These are phyloP conservation scores for Synergus laeviventris DNA, from an alignment of 2,888 invertebrate genomes.

Conservation along the genomic window DNA sequence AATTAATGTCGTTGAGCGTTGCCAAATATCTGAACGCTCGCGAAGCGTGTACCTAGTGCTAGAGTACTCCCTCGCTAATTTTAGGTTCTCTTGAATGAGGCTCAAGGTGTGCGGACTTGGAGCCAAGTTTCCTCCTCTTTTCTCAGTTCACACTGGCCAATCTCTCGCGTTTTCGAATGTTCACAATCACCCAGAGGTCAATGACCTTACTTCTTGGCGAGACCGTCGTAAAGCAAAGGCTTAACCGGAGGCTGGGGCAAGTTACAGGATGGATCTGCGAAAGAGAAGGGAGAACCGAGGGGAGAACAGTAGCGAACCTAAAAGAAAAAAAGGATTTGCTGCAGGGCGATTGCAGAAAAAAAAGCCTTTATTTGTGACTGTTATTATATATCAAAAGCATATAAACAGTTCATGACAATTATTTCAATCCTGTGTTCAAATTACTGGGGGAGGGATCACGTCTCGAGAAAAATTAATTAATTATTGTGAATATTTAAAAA, in stretches of 20 bases:
- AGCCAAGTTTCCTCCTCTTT: slow-evolving; percentile 57
- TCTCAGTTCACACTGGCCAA: slow-evolving; percentile 52
- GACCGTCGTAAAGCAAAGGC: slow-evolving; percentile 43
- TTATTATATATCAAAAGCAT: no score
- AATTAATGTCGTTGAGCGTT: slow-evolving; percentile 33
- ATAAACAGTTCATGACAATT: no score
- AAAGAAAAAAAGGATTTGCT: background rate
- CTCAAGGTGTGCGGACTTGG: slow-evolving; percentile 52
- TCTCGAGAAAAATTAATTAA: no score
- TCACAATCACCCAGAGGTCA: slow-evolving; percentile 53
- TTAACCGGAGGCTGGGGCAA: slow-evolving; percentile 12
- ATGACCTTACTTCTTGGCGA: slow-evolving; percentile 46
- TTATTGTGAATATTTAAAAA: background rate
- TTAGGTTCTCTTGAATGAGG: slow-evolving; percentile 56
- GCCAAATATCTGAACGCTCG: slow-evolving; percentile 51
- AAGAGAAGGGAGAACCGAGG: slow-evolving; percentile 9
- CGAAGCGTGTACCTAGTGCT: slow-evolving; percentile 12
- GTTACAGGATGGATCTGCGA: slow-evolving; percentile 9
- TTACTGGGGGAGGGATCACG: no score
- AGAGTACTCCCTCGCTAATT: slow-evolving; percentile 53
- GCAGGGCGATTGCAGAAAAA: background rate
- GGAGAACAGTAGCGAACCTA: slow-evolving; percentile 19
- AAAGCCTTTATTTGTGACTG: no score
- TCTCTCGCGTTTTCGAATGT: slow-evolving; percentile 53
- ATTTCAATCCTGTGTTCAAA: no score